Evolutionary conservation across 2,797 vertebrate species (phyloP).

Genomic region (Peromyscus melanophrys): DNA sequence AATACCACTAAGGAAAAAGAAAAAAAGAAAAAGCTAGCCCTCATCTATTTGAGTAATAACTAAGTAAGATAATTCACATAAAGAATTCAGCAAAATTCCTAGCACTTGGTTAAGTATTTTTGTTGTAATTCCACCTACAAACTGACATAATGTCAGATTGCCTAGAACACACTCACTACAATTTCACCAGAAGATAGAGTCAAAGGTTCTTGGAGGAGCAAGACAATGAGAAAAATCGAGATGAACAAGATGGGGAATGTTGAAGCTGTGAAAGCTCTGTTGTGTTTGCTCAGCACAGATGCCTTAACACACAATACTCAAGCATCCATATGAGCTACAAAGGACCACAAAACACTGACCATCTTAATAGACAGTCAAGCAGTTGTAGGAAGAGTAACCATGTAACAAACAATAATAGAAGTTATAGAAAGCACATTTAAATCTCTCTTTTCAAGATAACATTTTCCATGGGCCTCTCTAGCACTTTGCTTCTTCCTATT

Average conservation of each 20-base stretch:
- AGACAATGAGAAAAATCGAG: not conserved
- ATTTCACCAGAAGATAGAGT: not conserved
- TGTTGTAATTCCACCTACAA: constrained; percentile 1
- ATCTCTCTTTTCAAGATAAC: constrained; percentile 66
- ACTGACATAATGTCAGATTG: not conserved
- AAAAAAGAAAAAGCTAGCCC: not conserved
- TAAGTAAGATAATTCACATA: constrained; percentile 4
- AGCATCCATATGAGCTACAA: not conserved
- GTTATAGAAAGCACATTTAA: constrained; percentile 61
- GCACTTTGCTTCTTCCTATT: too few relatives aligned
- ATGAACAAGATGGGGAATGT: not conserved
- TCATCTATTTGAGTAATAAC: not conserved
- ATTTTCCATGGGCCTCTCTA: too few relatives aligned
- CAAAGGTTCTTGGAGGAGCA: constrained; percentile 5
- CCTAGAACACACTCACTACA: not conserved
- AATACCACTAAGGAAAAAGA: not conserved
- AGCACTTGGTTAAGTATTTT: not conserved
- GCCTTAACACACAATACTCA: not conserved
- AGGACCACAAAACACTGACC: not conserved
- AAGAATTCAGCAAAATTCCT: not conserved
- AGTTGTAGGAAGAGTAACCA: constrained; percentile 22
- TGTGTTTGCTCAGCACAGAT: not conserved
- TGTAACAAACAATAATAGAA: not conserved
- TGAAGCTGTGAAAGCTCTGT: not conserved
- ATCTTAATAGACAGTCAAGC: constrained; percentile 28